Conservation (phyloP, 2,888 invertebrate species). For the Steinernema hermaphroditum region DNA sequence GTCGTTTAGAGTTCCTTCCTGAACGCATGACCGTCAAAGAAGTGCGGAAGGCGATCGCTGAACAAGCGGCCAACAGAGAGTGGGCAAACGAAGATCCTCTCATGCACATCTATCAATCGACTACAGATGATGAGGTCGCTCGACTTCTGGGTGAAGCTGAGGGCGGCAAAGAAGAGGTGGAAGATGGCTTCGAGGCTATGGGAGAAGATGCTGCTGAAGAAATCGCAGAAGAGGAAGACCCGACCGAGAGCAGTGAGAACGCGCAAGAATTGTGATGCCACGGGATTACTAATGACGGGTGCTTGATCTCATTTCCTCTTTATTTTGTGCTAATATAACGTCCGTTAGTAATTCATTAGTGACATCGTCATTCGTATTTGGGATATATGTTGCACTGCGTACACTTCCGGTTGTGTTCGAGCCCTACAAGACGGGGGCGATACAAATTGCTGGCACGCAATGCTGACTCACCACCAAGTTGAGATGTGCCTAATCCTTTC, state of each 20-base stretch:
- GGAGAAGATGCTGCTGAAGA: too few species aligned
- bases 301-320: too few species aligned
- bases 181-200: background rate
- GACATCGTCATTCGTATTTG: too few species aligned
- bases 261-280: too few species aligned
- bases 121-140: background rate
- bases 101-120: background rate
- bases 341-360: too few species aligned
- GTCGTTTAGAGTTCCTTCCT: background rate
- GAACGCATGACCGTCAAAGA: background rate
- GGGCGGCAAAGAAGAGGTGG: background rate
- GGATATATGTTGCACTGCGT: background rate
- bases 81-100: slow-evolving; percentile 1
- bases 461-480: background rate
- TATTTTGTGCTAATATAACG: too few species aligned
- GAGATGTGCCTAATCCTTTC: background rate
- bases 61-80: background rate
- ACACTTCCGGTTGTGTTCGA: background rate
- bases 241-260: too few species aligned
- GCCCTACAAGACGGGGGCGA: background rate
- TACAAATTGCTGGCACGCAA: too few species aligned
- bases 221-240: background rate
- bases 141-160: background rate
- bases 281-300: too few species aligned
- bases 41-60: background rate